Evolutionary conservation across 2,888 invertebrate species (phyloP).

Genomic region (Dynastes grantii): DNA sequence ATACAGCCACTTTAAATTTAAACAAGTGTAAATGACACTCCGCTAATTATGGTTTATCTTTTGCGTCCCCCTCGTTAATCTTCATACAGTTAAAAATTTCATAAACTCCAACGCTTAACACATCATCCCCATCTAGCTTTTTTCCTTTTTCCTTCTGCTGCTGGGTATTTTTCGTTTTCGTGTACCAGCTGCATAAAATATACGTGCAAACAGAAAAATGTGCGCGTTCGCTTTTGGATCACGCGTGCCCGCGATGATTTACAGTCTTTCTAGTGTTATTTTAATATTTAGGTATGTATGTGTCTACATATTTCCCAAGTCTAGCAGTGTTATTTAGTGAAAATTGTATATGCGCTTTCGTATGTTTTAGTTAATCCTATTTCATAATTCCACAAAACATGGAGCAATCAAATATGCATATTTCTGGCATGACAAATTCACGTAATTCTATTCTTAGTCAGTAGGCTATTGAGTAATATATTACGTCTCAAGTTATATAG

Average conservation of each 20-base stretch:
- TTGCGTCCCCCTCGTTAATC: conserved; percentile 68
- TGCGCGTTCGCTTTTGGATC: not conserved
- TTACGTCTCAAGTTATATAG: too few species aligned
- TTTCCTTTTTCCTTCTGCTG: conserved; percentile 17
- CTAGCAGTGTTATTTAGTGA: too few species aligned
- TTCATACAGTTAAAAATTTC: conserved; percentile 69
- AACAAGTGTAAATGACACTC: conserved; percentile 72
- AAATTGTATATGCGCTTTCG: not conserved
- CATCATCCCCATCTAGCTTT: conserved; percentile 50
- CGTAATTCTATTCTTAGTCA: too few species aligned
- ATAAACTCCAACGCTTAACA: conserved; percentile 58
- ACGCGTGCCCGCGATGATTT: conserved; percentile 1
- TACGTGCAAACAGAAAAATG: not conserved
- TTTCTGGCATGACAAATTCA: not conserved
- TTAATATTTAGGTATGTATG: too few species aligned
- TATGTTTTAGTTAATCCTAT: too few species aligned
- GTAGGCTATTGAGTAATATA: too few species aligned
- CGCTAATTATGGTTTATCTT: conserved; percentile 72
- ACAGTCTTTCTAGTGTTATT: not conserved
- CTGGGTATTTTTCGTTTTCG: conserved; percentile 36
- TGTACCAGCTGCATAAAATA: conserved; percentile 8
- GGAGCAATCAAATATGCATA: too few species aligned
- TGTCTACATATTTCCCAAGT: not conserved
- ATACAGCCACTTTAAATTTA: conserved; percentile 69
- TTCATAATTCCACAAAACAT: too few species aligned